A percentile compares a stretch with the other conserved stretches of the same genome.
phyloP scores from a whole-genome alignment of 2,797 vertebrate species.

The Lycodopsis pacificus region DNA sequence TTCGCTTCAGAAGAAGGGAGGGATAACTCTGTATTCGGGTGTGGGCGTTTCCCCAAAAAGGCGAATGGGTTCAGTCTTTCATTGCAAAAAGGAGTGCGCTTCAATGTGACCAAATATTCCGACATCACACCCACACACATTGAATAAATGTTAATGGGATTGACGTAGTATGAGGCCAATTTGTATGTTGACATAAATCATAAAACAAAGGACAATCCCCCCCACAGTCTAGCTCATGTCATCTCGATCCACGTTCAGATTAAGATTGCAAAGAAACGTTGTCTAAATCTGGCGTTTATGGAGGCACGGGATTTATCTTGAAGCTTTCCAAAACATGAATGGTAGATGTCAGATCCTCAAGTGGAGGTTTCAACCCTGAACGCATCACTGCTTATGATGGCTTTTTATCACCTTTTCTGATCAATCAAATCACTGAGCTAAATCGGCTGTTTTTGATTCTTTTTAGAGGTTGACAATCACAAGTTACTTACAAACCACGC shows the following conservation, averaged over 20 bases:
- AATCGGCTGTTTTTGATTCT: neutral
- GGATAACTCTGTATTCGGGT: constrained; percentile 56
- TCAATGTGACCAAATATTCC: constrained; percentile 61
- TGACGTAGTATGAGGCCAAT: neutral
- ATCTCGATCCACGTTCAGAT: neutral
- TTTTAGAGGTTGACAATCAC: neutral
- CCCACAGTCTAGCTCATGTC: neutral
- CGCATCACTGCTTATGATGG: neutral
- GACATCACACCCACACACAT: constrained; percentile 51
- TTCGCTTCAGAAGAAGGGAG: constrained; percentile 54
- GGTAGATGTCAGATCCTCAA: neutral
- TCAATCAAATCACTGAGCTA: neutral
- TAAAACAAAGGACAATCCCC: neutral
- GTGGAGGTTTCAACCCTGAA: neutral
- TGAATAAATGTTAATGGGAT: neutral
- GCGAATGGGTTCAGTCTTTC: constrained; percentile 38
- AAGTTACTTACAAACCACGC: neutral
- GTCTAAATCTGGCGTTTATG: neutral
- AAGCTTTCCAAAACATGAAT: neutral
- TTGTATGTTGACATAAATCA: neutral
- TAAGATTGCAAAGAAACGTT: neutral
- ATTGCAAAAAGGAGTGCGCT: constrained; percentile 24
- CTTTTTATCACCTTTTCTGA: neutral
- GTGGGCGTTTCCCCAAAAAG: constrained; percentile 63
- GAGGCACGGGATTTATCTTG: neutral